Conservation (phyloP, 2,797 vertebrate genomes). For the Stomatorhinus walkeri region DNA sequence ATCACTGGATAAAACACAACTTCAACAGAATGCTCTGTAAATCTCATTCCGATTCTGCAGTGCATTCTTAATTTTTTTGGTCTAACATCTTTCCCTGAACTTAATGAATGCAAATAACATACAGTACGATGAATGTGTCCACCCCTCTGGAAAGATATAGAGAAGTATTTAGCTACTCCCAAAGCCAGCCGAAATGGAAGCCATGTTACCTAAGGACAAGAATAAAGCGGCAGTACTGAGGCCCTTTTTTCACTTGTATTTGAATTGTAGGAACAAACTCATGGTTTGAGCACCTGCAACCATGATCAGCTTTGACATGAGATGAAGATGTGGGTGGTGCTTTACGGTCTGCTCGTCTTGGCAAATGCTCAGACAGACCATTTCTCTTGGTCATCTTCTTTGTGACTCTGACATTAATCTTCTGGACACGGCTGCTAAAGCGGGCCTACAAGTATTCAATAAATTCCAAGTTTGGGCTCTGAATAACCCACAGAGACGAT, state of each 20-base stretch:
- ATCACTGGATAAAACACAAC: neutral
- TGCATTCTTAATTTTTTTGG: neutral
- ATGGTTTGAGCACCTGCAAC: neutral
- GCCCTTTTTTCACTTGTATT: conserved; percentile 18
- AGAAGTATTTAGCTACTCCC: conserved; percentile 15
- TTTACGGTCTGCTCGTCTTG: neutral
- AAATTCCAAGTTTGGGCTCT: conserved; percentile 9
- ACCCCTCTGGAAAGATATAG: neutral
- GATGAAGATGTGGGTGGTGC: neutral
- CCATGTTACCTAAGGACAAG: neutral
- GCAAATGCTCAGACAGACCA: neutral
- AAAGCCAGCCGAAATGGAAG: conserved; percentile 16
- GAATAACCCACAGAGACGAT: conserved; percentile 30
- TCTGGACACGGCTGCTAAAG: conserved; percentile 21
- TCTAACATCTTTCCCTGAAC: neutral
- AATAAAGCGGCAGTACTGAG: conserved; percentile 30
- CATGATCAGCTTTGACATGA: neutral
- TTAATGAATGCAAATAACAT: conserved; percentile 8
- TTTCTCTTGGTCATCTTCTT: neutral
- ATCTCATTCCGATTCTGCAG: neutral
- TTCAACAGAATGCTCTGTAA: neutral
- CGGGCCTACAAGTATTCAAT: conserved; percentile 18
- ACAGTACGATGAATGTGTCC: conserved; percentile 1
- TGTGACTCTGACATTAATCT: conserved; percentile 17
- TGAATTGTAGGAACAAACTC: conserved; percentile 38